Evolutionary conservation across 2,113 vertebrate species (phyloP), one percentile per base, ranked within the genome.

Genomic region (Xenus cinereus): DNA sequence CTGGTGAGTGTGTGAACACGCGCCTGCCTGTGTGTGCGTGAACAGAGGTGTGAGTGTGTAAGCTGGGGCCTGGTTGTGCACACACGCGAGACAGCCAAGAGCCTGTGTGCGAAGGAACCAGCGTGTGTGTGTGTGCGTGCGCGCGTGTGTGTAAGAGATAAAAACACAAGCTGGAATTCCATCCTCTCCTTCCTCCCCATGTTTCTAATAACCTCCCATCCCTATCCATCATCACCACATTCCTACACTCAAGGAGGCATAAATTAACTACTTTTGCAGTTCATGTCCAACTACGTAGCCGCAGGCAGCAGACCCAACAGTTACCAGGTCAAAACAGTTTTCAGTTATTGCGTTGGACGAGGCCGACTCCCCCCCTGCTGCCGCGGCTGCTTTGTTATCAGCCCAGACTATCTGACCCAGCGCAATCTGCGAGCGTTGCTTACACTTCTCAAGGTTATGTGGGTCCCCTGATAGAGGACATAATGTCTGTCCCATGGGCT

Each of bases 401-500:
- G 92, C 86, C 71, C 73, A 78, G 88, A 87, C 90, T 92, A 95
- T 95, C 95, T 95, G 95, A 88, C 89, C 85, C 95, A 59, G 45
- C 0, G 7, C 84, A 89, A 93, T 84, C 72, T 33, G 27, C 3
- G 63, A 96, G 97, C 90, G 1, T 80, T 93, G 95, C 95, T 95
- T 89, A 91, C 91, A 84, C 95, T 88, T 67, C 78, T 90, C 94
- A 97, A 98, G 90, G 94, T 89, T 97, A 97, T 90, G 97, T 59
- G 89, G 97, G 97, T 98, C 96, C 95, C 97, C 83, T 96, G 97
- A 97, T 82, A 96, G 94, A 97, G 97, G 96, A 97, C 92, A 89
- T 96, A 97, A 98, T 97, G 96, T 97, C 96, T 97, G 97, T 98
- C 98, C 96, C 91, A 91, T 97, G 97, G 97, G 95, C 86, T 91